Evolutionary conservation across 2,113 vertebrate genomes (phyloP).

Genomic region (Leptodactylus fuscus): DNA sequence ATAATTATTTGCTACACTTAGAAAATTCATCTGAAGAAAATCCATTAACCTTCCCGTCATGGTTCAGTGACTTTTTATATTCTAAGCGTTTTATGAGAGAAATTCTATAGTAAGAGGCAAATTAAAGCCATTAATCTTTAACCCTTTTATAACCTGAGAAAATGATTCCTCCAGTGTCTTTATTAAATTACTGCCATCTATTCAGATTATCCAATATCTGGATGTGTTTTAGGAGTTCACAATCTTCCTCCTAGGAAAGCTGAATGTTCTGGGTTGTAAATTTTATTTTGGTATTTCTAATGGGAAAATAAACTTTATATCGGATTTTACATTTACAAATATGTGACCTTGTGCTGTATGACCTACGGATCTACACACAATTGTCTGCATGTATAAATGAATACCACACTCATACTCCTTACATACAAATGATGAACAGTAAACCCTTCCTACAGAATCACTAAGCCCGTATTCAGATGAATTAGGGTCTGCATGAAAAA

Average conservation of each 20-base stretch:
- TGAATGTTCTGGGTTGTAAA: background rate
- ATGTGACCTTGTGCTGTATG: background rate
- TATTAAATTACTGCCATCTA: slow-evolving; percentile 64
- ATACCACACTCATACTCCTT: too few species aligned
- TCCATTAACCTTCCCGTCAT: slow-evolving; percentile 76
- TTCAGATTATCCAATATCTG: slow-evolving; percentile 39
- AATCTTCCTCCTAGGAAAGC: background rate
- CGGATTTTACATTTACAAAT: background rate
- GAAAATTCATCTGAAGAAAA: slow-evolving; percentile 79
- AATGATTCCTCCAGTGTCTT: slow-evolving; percentile 62
- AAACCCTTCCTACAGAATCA: background rate
- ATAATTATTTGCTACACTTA: slow-evolving; percentile 78
- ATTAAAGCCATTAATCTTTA: slow-evolving; percentile 81
- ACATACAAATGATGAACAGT: background rate
- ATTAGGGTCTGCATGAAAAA: too few species aligned
- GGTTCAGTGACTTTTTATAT: slow-evolving; percentile 76
- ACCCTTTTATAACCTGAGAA: slow-evolving; percentile 71
- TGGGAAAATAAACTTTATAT: slow-evolving; percentile 2
- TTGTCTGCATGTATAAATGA: background rate
- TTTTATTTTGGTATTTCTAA: background rate
- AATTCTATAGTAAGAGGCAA: slow-evolving; percentile 76
- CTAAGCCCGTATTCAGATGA: too few species aligned
- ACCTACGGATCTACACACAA: too few species aligned
- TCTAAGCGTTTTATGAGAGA: slow-evolving; percentile 74
- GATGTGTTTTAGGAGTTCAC: slow-evolving; percentile 14